Conservation (phyloP, 1,140 invertebrate species). For the Druon quercuslanigerum region DNA sequence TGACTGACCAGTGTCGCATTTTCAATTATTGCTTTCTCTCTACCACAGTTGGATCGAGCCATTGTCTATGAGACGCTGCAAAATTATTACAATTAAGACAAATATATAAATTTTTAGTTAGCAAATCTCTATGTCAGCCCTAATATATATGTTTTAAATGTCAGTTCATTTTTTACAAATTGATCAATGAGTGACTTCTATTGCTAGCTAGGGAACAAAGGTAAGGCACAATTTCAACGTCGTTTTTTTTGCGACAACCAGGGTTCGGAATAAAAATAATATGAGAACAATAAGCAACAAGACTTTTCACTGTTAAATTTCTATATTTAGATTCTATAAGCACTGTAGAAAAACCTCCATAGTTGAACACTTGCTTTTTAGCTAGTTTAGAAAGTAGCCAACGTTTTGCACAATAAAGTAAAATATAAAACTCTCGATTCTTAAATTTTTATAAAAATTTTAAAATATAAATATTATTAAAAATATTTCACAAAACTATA, state of each 20-base stretch:
- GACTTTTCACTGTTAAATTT: neutral
- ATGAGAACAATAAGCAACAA: neutral
- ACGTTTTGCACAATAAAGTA: too few species aligned
- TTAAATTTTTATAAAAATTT: neutral
- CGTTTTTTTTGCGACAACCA: conserved; percentile 37
- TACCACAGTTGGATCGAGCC: conserved; percentile 74
- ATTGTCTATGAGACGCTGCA: conserved; percentile 70
- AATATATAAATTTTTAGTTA: neutral
- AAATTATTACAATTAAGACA: neutral
- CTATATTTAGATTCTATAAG: neutral
- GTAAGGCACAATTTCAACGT: conserved; percentile 63
- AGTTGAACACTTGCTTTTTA: too few species aligned
- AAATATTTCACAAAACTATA: too few species aligned
- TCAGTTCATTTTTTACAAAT: conserved; percentile 42
- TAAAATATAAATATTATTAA: conserved; percentile 45
- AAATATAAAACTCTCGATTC: too few species aligned
- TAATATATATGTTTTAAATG: conserved; percentile 14
- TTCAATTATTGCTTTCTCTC: conserved; percentile 3
- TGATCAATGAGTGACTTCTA: conserved; percentile 72
- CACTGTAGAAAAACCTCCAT: conserved; percentile 15
- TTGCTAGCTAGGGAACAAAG: conserved; percentile 74
- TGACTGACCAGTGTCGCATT: conserved; percentile 10
- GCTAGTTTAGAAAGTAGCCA: too few species aligned
- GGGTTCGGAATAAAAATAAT: conserved; percentile 3
- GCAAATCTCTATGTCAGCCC: conserved; percentile 35